Conservation (phyloP, 30 jellyfish, hydroid and myxozoan genomes). For the Hydractinia echinata region DNA sequence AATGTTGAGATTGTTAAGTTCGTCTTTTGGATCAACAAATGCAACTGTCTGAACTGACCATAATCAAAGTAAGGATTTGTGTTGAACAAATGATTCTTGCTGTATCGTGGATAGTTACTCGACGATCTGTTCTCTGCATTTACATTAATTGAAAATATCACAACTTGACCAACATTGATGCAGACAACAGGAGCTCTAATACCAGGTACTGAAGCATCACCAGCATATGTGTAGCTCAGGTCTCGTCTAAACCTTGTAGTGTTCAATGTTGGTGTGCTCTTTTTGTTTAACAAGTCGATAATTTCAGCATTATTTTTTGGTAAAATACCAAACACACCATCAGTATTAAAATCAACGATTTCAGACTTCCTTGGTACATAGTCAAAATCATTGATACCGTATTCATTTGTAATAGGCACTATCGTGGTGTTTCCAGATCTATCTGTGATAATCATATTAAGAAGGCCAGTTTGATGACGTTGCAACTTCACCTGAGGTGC, state of each 20-base stretch:
- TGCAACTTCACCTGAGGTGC: constrained; percentile 35
- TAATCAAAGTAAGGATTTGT: constrained; percentile 89
- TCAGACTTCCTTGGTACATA: constrained; percentile 31
- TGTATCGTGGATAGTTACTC: constrained; percentile 79
- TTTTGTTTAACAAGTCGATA: constrained; percentile 12
- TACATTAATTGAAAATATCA: constrained; percentile 55
- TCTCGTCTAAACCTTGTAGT: constrained; percentile 50
- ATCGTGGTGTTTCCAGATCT: neutral
- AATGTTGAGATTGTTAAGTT: constrained; percentile 62
- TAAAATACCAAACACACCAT: constrained; percentile 65
- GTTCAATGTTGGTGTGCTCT: constrained; percentile 27
- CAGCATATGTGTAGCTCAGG: neutral
- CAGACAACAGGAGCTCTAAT: constrained; percentile 88
- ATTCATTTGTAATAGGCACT: constrained; percentile 20
- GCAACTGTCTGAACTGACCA: constrained; percentile 86
- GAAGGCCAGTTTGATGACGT: constrained; percentile 56
- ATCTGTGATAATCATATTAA: constrained; percentile 23
- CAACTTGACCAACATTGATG: constrained; percentile 65
- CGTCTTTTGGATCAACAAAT: constrained; percentile 64
- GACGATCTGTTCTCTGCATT: constrained; percentile 60
- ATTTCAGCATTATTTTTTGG: constrained; percentile 34
- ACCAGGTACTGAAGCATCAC: constrained; percentile 12
- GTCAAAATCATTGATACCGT: constrained; percentile 84
- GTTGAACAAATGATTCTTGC: constrained; percentile 77
- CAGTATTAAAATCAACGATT: constrained; percentile 37